A percentile compares a stretch with the other conserved stretches of the same genome.
Conservation (phyloP, 2,888 invertebrate species). For the Acheta domesticus region DNA sequence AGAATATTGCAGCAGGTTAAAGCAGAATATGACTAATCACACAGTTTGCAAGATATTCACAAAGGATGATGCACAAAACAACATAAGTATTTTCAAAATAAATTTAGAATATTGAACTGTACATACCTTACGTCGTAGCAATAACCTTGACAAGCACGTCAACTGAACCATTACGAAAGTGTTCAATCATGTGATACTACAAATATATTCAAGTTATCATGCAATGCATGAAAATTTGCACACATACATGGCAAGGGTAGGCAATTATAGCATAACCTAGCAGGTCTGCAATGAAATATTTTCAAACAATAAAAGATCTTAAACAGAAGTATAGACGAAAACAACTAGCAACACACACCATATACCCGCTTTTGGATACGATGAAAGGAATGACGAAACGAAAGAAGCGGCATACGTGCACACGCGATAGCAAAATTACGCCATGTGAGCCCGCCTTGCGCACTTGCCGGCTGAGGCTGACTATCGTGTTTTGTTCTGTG, state of each 20-base stretch:
- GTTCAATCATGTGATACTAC: neutral
- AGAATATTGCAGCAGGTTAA: too few species aligned
- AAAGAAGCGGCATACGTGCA: neutral
- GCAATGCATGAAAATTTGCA: neutral
- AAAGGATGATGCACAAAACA: too few species aligned
- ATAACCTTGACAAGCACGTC: constrained; percentile 29
- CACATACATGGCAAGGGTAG: neutral
- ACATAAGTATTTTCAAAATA: too few species aligned
- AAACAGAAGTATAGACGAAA: too few species aligned
- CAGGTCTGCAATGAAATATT: neutral
- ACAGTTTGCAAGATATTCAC: too few species aligned
- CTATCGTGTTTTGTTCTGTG: constrained; percentile 3
- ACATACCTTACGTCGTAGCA: constrained; percentile 33
- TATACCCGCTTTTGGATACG: neutral
- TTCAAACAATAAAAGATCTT: too few species aligned
- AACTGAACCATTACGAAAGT: constrained; percentile 34
- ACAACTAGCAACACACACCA: too few species aligned
- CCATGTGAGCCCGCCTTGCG: neutral
- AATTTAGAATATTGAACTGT: neutral
- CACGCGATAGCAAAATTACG: constrained; percentile 18
- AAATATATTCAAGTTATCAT: neutral
- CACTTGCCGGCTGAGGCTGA: neutral
- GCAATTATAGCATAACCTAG: neutral
- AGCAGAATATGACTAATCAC: too few species aligned
- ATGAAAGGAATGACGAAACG: neutral